Evolutionary conservation across 2,113 vertebrate genomes (phyloP).

Genomic region (Pteruthius melanotis): DNA sequence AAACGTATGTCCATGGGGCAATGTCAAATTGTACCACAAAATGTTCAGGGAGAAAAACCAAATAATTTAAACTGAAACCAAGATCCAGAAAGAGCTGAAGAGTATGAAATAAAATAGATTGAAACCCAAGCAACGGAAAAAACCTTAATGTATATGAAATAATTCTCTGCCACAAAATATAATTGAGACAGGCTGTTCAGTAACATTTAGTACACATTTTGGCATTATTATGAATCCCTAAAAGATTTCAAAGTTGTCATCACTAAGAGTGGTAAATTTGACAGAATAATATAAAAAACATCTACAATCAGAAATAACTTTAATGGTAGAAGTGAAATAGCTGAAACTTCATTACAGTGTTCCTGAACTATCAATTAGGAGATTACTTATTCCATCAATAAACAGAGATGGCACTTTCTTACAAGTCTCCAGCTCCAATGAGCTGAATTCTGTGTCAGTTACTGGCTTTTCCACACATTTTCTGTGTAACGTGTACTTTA

Average conservation of each 20-base stretch:
- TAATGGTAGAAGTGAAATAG: neutral
- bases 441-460: neutral
- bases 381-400: neutral
- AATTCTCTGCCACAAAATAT: neutral
- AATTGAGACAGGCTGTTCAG: neutral
- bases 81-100: neutral
- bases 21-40: fast-evolving
- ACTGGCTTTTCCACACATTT: neutral
- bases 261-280: neutral
- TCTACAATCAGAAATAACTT: neutral
- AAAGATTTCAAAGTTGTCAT: neutral
- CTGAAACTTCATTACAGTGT: neutral
- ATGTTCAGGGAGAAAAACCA: neutral
- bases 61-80: neutral
- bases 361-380: neutral
- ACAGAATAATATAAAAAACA: neutral
- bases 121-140: neutral
- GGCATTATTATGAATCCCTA: neutral
- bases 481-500: neutral
- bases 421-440: neutral
- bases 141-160: neutral
- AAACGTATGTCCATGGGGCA: neutral
- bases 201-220: neutral
- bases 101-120: neutral
- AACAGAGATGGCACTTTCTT: neutral